Percentiles rank a stretch among this genome's conserved stretches.
phyloP scores from a whole-genome alignment of 2,113 vertebrate species.

The Pangasianodon hypophthalmus region DNA sequence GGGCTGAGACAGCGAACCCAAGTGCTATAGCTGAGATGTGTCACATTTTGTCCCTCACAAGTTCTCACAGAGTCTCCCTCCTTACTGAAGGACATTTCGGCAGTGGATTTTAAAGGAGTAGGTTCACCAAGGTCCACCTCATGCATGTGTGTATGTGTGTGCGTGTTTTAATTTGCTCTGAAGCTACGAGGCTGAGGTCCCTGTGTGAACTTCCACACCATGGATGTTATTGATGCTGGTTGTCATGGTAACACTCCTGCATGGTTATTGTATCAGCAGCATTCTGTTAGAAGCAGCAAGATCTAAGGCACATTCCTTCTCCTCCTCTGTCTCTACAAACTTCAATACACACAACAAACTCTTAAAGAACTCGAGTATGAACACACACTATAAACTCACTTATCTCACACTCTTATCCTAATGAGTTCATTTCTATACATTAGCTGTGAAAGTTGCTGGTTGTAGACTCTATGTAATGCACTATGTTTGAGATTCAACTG shows the following conservation, averaged over 20 bases:
- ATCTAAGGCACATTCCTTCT: background rate
- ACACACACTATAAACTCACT: background rate
- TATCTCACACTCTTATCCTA: no score
- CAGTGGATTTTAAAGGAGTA: background rate
- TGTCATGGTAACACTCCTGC: background rate
- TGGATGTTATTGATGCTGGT: background rate
- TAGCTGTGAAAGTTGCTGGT: no score
- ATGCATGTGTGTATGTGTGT: background rate
- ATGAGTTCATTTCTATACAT: no score
- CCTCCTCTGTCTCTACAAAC: background rate
- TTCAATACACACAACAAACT: background rate
- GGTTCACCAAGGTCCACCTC: no score
- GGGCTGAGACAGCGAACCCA: constrained; percentile 16
- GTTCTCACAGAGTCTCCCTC: background rate
- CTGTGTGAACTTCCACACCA: background rate
- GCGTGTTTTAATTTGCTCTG: background rate
- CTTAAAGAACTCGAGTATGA: background rate
- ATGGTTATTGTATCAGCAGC: background rate
- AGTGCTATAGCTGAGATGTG: constrained; percentile 13
- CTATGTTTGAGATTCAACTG: background rate
- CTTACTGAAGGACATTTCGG: background rate
- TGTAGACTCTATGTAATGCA: background rate
- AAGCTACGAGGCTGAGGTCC: background rate
- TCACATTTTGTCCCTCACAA: constrained; percentile 33
- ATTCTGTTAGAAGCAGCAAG: background rate